A percentile compares a stretch with the other conserved stretches of the same genome.
These are phyloP conservation scores for Eueides isabella DNA, from an alignment of 1,140 invertebrate species.

Conservation along the genomic window DNA sequence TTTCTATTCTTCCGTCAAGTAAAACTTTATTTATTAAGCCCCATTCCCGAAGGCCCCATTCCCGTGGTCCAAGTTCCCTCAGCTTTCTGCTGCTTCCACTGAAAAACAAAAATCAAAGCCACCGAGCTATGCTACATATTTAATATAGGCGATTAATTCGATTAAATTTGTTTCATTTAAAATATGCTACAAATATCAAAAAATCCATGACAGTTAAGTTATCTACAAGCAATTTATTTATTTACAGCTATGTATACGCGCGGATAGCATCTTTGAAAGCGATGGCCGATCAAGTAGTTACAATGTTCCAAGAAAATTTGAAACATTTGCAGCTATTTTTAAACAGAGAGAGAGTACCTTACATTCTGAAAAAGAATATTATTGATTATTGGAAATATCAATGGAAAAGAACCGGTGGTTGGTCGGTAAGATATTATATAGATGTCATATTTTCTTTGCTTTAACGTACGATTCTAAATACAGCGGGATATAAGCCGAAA, in stretches of 20 bases:
- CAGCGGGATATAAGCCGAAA: no score
- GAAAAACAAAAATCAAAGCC: no score
- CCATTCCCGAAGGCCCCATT: no score
- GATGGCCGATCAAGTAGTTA: conserved; percentile 69
- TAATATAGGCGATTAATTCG: no score
- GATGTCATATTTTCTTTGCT: no score
- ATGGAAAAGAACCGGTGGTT: conserved; percentile 78
- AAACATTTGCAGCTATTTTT: conserved; percentile 75
- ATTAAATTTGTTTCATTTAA: no score
- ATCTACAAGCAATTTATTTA: conserved; percentile 24
- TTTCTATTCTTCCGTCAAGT: no score
- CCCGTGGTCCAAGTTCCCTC: no score
- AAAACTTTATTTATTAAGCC: no score
- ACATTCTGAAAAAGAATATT: conserved; percentile 58
- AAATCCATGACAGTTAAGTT: neutral
- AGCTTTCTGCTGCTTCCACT: no score
- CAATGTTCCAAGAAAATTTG: conserved; percentile 73
- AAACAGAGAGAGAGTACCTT: conserved; percentile 69
- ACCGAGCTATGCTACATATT: no score
- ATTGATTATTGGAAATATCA: conserved; percentile 77
- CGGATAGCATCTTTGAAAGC: conserved; percentile 75
- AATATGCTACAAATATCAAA: neutral
- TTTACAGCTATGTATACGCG: conserved; percentile 74
- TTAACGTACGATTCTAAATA: no score
- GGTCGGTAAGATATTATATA: conserved; percentile 61